These are phyloP conservation scores for Spicauda simplicius DNA, from an alignment of 2,888 invertebrate genomes.

Conservation along the genomic window DNA sequence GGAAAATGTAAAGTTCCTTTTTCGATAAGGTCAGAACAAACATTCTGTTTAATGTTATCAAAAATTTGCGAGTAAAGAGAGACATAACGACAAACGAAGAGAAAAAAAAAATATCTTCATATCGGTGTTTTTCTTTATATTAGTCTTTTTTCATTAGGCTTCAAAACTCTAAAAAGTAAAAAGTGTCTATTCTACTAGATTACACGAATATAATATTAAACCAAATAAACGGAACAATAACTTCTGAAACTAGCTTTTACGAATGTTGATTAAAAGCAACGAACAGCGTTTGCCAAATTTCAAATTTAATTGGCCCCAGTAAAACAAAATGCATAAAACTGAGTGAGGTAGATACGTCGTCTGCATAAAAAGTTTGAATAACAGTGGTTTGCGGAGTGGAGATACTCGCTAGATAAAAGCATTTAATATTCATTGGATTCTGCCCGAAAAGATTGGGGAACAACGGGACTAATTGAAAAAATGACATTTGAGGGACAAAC, in stretches of 20 bases:
- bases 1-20: too few species aligned
- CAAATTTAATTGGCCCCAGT: conserved; percentile 31
- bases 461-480: conserved; percentile 37
- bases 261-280: conserved; percentile 31
- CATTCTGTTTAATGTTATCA: too few species aligned
- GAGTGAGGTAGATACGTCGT: conserved; percentile 12
- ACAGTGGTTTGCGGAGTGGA: conserved; percentile 20
- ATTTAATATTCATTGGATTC: conserved; percentile 44
- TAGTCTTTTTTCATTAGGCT: too few species aligned
- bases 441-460: conserved; percentile 39
- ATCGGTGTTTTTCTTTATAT: too few species aligned
- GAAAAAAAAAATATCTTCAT: too few species aligned
- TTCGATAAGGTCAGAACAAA: too few species aligned
- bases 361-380: conserved; percentile 32
- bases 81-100: too few species aligned
- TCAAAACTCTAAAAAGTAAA: too few species aligned
- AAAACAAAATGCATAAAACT: conserved; percentile 34
- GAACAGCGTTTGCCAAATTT: conserved; percentile 31
- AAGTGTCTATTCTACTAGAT: too few species aligned
- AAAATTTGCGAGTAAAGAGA: too few species aligned
- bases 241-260: conserved; percentile 16
- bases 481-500: conserved; percentile 10
- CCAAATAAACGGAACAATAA: background rate
- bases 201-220: too few species aligned
- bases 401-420: conserved; percentile 38